These are phyloP conservation scores for Dione vanillae DNA, from an alignment of 2,888 invertebrate species.

Conservation along the genomic window DNA sequence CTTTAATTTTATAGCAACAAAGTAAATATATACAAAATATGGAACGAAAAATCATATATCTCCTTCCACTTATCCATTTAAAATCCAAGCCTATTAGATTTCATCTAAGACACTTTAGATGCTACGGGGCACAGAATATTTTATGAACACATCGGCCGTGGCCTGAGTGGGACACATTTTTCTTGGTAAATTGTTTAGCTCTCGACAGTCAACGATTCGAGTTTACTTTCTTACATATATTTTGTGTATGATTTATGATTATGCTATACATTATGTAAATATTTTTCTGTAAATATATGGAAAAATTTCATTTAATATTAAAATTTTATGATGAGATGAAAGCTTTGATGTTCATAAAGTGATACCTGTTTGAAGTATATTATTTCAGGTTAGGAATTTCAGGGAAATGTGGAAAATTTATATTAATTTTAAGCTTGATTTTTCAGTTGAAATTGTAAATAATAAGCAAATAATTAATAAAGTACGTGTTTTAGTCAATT, in stretches of 20 bases:
- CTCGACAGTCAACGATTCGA: conserved; percentile 1
- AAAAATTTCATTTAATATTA: conserved; percentile 4
- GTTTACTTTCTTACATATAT: conserved; percentile 11
- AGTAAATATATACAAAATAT: too few species aligned
- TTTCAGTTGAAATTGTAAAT: too few species aligned
- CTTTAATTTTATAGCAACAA: too few species aligned
- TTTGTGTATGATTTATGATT: too few species aligned
- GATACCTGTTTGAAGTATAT: too few species aligned
- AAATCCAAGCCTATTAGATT: conserved; percentile 31
- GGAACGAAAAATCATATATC: not conserved
- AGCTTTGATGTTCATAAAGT: not conserved
- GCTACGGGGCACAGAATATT: conserved; percentile 34
- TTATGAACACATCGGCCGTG: conserved; percentile 32
- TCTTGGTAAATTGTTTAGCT: conserved; percentile 17
- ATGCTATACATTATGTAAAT: not conserved
- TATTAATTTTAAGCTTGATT: too few species aligned
- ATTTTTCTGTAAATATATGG: not conserved
- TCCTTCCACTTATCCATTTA: not conserved
- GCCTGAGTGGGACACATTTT: conserved; percentile 18
- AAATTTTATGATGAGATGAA: not conserved
- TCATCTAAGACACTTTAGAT: conserved; percentile 33
- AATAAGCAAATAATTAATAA: too few species aligned
- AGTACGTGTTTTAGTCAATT: too few species aligned
- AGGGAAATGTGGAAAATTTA: too few species aligned
- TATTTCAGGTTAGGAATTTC: too few species aligned